A percentile compares a stretch with the other conserved stretches of the same genome.
phyloP scores from a whole-genome alignment of 1,140 invertebrate species.

The Aphidius gifuensis region DNA sequence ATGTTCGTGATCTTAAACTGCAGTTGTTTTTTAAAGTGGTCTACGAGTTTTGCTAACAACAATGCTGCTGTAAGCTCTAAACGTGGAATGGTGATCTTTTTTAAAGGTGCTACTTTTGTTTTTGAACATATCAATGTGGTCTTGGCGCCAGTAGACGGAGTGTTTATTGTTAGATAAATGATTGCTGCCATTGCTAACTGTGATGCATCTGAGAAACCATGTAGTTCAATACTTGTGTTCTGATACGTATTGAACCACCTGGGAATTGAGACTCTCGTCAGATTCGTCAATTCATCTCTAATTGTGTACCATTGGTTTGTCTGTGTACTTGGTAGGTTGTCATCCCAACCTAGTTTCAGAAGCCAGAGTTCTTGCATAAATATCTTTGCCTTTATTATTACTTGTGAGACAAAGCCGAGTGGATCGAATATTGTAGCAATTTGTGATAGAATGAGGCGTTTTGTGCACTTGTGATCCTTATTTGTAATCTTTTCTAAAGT shows the following conservation, averaged over 20 bases:
- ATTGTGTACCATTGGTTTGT: conserved; percentile 23
- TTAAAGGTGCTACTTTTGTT: conserved; percentile 35
- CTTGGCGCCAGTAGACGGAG: neutral
- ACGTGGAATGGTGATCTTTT: conserved; percentile 33
- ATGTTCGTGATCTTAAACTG: neutral
- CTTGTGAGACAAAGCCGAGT: conserved; percentile 29
- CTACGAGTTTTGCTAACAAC: conserved; percentile 24
- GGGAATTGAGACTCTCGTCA: neutral
- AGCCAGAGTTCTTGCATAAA: conserved; percentile 38
- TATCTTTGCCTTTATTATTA: conserved; percentile 35
- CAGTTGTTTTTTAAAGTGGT: conserved; percentile 14
- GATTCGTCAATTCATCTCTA: neutral
- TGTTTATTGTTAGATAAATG: conserved; percentile 22
- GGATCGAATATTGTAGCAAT: conserved; percentile 30
- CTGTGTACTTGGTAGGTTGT: conserved; percentile 22
- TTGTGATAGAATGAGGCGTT: conserved; percentile 21
- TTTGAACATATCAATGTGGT: conserved; percentile 32
- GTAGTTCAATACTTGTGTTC: conserved; percentile 16
- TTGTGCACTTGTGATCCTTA: conserved; percentile 6
- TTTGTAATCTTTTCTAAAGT: neutral
- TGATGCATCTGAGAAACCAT: conserved; percentile 29
- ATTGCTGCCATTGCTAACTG: conserved; percentile 25
- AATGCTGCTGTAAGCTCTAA: conserved; percentile 33
- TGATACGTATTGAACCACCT: conserved; percentile 16
- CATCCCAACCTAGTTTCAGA: conserved; percentile 38